Evolutionary conservation across 92 coral and sea anemone species (phyloP), one percentile per base, ranked within the genome.

Genomic region (Porites rus): DNA sequence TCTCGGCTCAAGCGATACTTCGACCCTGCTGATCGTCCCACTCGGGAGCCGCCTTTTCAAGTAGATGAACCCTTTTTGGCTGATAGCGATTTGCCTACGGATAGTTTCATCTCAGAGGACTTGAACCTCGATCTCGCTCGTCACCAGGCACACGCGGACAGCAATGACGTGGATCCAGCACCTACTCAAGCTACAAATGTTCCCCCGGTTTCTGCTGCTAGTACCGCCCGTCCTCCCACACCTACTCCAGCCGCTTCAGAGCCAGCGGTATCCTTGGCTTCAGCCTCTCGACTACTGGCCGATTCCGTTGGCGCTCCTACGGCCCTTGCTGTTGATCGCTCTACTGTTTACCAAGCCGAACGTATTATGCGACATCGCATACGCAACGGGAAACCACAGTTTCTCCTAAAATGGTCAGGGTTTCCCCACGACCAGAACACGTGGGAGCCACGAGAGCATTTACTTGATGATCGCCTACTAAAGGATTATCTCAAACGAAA

Each of bases 21-120:
- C 7, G 87, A 71, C 38, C 80, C 87, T 53, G 65, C 62, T 14
- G 70, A 59, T 69, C 71, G 87, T 2, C 87, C 87, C 13, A 73
- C 66, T 12, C 71, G 65, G 28, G 71, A 68, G n/a, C 87, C 71
- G 50, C 51, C 6, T 31, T 13, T 70, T 9, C 24, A 59, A 13
- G 25, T 25, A 4, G 77, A 53, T 8, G 70, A 83, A 50, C 87
- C 80, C 20, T 72, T 28, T 38, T 72, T 56, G 28, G 56, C 38
- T 0, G 89, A 85, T 9, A 59, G 51, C 52, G 84, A 85, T 56
- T 43, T 77, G 2, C 84, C 84, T 14, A 43, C n/a, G 8, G 87
- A 83, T 54, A 83, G 87, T 56, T 83, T 83, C 14, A 46, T 8
- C 8, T 20, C 43, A 20, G 73, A 68, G 28, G 28, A 25, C 1